Conservation (phyloP, 2,888 invertebrate genomes). For the Aspidiotus destructor region DNA sequence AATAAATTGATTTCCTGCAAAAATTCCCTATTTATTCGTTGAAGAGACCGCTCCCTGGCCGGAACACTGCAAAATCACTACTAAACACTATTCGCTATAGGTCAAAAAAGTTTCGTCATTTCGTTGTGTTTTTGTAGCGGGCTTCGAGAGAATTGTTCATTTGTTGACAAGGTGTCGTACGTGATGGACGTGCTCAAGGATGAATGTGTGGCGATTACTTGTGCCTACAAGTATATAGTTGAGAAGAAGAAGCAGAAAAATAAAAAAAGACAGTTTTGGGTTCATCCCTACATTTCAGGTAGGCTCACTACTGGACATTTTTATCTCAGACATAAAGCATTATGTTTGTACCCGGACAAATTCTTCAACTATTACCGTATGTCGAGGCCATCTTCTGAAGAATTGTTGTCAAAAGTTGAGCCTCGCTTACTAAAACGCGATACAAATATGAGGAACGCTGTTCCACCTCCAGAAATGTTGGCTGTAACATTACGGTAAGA, state of each 20-base stretch:
- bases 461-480: conserved; percentile 25
- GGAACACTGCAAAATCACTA: no score
- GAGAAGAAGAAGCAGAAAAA: neutral
- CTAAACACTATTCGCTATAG: no score
- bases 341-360: conserved; percentile 16
- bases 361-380: conserved; percentile 28
- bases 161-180: no score
- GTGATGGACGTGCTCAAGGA: no score
- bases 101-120: no score
- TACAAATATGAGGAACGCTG: conserved; percentile 23
- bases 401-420: conserved; percentile 17
- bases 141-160: no score
- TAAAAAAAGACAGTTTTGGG: conserved; percentile 21
- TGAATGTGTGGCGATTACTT: no score
- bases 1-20: no score
- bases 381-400: conserved; percentile 23
- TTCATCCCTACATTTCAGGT: conserved; percentile 15
- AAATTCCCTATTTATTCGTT: no score
- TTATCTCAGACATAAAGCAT: conserved; percentile 16
- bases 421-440: conserved; percentile 11
- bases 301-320: conserved; percentile 19
- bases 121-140: no score
- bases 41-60: no score
- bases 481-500: conserved; percentile 24
- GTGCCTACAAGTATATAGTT: no score